These are phyloP conservation scores for Babylonia areolata DNA, from an alignment of 1,140 invertebrate genomes.

Conservation along the genomic window DNA sequence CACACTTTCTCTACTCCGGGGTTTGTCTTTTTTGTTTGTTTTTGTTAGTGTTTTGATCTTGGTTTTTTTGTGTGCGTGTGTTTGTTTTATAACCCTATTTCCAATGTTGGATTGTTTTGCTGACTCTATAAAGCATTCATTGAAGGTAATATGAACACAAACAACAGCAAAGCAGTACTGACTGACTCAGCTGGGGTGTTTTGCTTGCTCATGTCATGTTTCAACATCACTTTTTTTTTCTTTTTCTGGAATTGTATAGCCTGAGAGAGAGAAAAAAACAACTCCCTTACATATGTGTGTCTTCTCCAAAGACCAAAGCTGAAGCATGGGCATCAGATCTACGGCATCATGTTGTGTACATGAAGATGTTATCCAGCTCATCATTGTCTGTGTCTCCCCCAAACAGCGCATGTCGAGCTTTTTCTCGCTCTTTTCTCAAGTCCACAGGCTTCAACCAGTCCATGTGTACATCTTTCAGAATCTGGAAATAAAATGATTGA, in stretches of 20 bases:
- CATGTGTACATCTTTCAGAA: slow-evolving; percentile 11
- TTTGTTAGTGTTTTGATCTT: too few species aligned
- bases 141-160: too few species aligned
- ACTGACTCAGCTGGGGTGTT: too few species aligned
- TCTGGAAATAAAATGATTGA: slow-evolving; percentile 7
- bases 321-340: background rate
- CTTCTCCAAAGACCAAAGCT: background rate
- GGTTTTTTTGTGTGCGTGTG: too few species aligned
- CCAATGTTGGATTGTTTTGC: too few species aligned
- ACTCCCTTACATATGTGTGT: background rate
- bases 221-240: background rate
- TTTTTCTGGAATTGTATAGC: too few species aligned
- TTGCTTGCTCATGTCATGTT: too few species aligned
- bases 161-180: too few species aligned
- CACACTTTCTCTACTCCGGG: too few species aligned
- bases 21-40: too few species aligned
- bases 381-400: background rate
- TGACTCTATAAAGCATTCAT: too few species aligned
- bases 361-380: slow-evolving; percentile 28
- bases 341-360: slow-evolving; percentile 8
- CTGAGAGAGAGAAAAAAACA: background rate
- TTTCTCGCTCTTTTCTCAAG: slow-evolving; percentile 15
- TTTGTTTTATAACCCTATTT: too few species aligned
- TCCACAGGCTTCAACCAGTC: slow-evolving; percentile 28
- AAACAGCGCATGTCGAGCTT: background rate